Percentiles rank a stretch among this genome's conserved stretches.
phyloP scores from a whole-genome alignment of 1,140 invertebrate species.

The Adelges cooleyi region DNA sequence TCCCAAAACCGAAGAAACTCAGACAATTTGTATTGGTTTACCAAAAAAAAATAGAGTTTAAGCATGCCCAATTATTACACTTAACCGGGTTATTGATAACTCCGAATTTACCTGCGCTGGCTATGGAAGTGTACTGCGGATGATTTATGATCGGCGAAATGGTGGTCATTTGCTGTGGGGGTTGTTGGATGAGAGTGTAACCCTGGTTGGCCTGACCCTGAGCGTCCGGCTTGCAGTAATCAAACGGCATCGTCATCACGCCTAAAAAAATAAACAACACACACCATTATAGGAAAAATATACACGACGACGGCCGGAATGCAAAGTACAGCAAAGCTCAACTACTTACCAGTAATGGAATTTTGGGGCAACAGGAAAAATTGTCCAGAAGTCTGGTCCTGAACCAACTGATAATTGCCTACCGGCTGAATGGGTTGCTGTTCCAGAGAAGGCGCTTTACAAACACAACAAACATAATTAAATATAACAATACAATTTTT shows the following conservation, averaged over 20 bases:
- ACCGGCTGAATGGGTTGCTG: conserved; percentile 1
- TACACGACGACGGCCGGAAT: background rate
- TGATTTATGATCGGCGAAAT: conserved; percentile 16
- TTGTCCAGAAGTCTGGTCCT: conserved; percentile 20
- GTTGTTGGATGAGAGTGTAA: conserved; percentile 13
- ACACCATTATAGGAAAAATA: background rate
- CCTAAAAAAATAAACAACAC: background rate
- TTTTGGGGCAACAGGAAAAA: conserved; percentile 15
- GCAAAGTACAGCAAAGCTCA: background rate
- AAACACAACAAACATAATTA: background rate
- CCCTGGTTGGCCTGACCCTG: conserved; percentile 10
- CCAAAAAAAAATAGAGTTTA: too few relatives aligned
- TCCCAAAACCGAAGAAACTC: too few relatives aligned
- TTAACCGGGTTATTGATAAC: too few relatives aligned
- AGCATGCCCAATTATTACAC: too few relatives aligned
- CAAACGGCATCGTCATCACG: conserved; percentile 16
- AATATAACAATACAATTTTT: background rate
- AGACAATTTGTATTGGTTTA: too few relatives aligned
- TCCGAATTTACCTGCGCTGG: conserved; percentile 15
- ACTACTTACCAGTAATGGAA: conserved; percentile 8
- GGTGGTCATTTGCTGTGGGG: conserved; percentile 9
- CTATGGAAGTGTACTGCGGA: conserved; percentile 15
- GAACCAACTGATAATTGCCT: conserved; percentile 12
- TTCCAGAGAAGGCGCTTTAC: conserved; percentile 15
- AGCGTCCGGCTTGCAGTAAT: conserved; percentile 9